Conservation (phyloP, 2,888 invertebrate species). For the Spicauda simplicius region DNA sequence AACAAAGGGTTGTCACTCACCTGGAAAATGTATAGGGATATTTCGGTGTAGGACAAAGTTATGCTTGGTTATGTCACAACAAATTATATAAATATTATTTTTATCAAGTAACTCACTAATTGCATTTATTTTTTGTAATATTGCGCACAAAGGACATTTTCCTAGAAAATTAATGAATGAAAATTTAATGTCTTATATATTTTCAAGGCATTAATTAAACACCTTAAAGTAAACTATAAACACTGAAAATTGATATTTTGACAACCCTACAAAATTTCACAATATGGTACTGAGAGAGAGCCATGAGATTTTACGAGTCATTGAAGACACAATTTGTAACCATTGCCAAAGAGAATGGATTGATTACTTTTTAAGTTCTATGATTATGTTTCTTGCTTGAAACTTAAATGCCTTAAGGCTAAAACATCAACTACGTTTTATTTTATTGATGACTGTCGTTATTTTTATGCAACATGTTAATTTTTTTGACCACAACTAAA, state of each 20-base stretch:
- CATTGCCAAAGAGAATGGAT: slow-evolving; percentile 80
- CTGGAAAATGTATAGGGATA: too few species aligned
- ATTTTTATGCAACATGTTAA: slow-evolving; percentile 48
- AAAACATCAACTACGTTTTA: slow-evolving; percentile 57
- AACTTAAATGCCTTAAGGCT: slow-evolving; percentile 68
- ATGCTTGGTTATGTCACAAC: too few species aligned
- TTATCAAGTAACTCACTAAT: too few species aligned
- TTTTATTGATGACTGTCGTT: slow-evolving; percentile 69
- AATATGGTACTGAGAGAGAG: slow-evolving; percentile 68
- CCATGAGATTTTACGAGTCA: slow-evolving; percentile 76
- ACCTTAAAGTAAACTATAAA: background rate
- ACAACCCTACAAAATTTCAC: slow-evolving; percentile 60
- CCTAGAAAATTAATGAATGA: too few species aligned
- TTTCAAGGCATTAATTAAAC: too few species aligned
- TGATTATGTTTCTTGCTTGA: slow-evolving; percentile 70
- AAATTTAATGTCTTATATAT: too few species aligned
- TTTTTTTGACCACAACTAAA: background rate
- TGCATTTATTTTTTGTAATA: too few species aligned
- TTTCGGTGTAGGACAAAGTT: too few species aligned
- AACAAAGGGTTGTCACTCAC: too few species aligned
- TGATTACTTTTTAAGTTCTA: slow-evolving; percentile 82
- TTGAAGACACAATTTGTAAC: slow-evolving; percentile 77
- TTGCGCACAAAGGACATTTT: too few species aligned
- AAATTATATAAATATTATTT: too few species aligned
- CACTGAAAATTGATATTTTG: background rate